These are phyloP conservation scores for Erpobdella octoculata DNA, from an alignment of 2,888 invertebrate genomes.

Conservation along the genomic window DNA sequence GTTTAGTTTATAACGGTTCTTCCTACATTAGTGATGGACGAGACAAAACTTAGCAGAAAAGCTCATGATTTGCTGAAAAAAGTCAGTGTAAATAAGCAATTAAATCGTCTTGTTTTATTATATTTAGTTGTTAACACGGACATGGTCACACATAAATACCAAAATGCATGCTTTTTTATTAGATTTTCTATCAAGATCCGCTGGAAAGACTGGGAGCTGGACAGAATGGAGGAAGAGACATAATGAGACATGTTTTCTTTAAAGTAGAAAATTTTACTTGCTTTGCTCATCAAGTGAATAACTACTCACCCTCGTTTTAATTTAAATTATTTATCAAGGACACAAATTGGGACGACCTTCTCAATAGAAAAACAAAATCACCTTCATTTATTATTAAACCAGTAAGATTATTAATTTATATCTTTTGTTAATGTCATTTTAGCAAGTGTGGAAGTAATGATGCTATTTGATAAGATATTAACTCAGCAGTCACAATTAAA, in stretches of 20 bases:
- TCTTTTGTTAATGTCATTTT: too few species aligned
- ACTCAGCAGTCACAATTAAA: too few species aligned
- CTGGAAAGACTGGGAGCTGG: constrained; percentile 27
- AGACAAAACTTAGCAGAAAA: neutral
- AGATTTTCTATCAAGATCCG: constrained; percentile 7
- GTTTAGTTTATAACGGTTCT: constrained; percentile 20
- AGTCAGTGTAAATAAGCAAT: neutral
- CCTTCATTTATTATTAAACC: constrained; percentile 7
- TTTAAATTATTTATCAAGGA: neutral
- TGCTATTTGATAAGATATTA: too few species aligned
- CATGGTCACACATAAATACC: neutral
- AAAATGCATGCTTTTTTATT: neutral
- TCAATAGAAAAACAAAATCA: neutral
- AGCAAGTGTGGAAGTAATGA: too few species aligned
- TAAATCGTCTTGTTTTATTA: too few species aligned
- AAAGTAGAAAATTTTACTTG: neutral
- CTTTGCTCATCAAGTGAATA: neutral
- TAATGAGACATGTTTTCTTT: constrained; percentile 24
- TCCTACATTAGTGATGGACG: constrained; percentile 15
- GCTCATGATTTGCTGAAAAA: constrained; percentile 18
- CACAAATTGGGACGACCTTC: constrained; percentile 13
- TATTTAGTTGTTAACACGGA: too few species aligned
- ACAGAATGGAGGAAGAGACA: constrained; percentile 13
- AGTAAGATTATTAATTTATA: neutral
- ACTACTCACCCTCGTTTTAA: neutral